Percentiles rank a stretch among this genome's conserved stretches.
These are phyloP conservation scores for Argyrosomus japonicus DNA, from an alignment of 2,113 vertebrate genomes.

Conservation along the genomic window DNA sequence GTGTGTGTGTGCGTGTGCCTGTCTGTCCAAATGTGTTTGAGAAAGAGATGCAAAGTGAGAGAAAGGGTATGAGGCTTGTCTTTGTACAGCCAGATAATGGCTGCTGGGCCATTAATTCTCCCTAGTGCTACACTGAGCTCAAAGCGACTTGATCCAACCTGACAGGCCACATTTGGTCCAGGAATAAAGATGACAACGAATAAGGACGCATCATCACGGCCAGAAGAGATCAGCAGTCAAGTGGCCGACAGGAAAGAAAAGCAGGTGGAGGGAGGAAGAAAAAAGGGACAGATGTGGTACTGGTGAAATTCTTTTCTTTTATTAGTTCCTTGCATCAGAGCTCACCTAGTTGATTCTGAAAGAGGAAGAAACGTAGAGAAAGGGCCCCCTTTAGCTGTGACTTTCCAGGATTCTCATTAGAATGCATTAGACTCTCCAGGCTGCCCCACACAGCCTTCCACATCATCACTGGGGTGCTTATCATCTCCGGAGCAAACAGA, in stretches of 20 bases:
- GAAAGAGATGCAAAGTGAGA: slow-evolving; percentile 41
- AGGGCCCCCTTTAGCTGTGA: slow-evolving; percentile 25
- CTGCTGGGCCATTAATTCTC: slow-evolving; percentile 61
- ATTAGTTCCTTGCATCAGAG: background rate
- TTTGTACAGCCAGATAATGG: slow-evolving; percentile 64
- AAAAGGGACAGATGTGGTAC: background rate
- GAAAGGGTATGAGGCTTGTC: slow-evolving; percentile 45
- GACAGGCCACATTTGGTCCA: slow-evolving; percentile 55
- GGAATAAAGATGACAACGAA: slow-evolving; percentile 57
- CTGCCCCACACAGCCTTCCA: slow-evolving; percentile 40
- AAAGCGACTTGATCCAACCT: slow-evolving; percentile 49
- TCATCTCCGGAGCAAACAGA: slow-evolving; percentile 74
- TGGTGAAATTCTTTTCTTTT: background rate
- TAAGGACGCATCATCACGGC: slow-evolving; percentile 25
- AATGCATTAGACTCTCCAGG: slow-evolving; percentile 72
- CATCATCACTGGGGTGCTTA: slow-evolving; percentile 71
- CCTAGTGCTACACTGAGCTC: slow-evolving; percentile 50
- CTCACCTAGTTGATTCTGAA: slow-evolving; percentile 26
- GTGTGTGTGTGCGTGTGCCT: background rate
- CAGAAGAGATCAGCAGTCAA: slow-evolving; percentile 39
- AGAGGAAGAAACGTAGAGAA: background rate
- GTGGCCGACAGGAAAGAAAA: slow-evolving; percentile 7
- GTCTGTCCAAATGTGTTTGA: slow-evolving; percentile 41
- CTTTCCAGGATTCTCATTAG: slow-evolving; percentile 79
- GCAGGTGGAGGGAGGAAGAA: slow-evolving; percentile 4